These are phyloP conservation scores for Aphelenchoides fujianensis DNA, from an alignment of 1,140 invertebrate species.

Conservation along the genomic window DNA sequence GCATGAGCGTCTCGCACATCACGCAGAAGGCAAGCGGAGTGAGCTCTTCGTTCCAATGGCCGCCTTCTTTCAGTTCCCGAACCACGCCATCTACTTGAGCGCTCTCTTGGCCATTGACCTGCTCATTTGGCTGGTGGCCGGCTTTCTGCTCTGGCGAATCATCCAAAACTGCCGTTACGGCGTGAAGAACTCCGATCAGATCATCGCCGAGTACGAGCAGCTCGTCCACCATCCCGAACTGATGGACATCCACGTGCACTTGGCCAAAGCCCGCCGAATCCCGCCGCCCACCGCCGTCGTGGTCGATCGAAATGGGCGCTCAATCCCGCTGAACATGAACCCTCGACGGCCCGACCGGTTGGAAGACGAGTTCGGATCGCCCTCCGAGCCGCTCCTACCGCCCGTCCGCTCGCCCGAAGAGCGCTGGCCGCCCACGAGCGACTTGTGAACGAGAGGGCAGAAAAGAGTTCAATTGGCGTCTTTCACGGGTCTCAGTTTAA, in stretches of 20 bases:
- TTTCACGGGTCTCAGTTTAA: too few relatives aligned
- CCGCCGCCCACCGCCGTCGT: not conserved
- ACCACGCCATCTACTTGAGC: slow-evolving; percentile 2
- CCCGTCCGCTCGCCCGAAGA: not conserved
- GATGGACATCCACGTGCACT: not conserved
- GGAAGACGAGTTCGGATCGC: not conserved
- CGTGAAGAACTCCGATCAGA: not conserved
- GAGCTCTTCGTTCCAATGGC: not conserved
- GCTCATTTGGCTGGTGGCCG: slow-evolving; percentile 22
- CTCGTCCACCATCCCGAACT: slow-evolving; percentile 1
- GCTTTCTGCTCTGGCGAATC: slow-evolving; percentile 24
- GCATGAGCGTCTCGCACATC: not conserved
- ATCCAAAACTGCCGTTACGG: slow-evolving; percentile 23
- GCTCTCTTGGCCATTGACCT: slow-evolving; percentile 12
- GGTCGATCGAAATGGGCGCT: not conserved
- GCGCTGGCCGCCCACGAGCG: not conserved
- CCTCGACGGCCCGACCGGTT: not conserved
- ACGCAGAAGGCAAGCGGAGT: slow-evolving; percentile 8
- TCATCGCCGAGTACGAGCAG: slow-evolving; percentile 11
- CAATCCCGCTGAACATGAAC: not conserved
- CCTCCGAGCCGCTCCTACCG: not conserved
- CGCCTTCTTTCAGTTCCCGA: slow-evolving; percentile 26
- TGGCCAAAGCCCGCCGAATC: not conserved
- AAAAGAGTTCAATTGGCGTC: too few relatives aligned
- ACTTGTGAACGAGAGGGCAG: too few relatives aligned